Percentiles rank a stretch among this genome's conserved stretches.
Evolutionary conservation across 2,797 vertebrate species (phyloP).

Genomic region (Gephyroberyx darwinii): DNA sequence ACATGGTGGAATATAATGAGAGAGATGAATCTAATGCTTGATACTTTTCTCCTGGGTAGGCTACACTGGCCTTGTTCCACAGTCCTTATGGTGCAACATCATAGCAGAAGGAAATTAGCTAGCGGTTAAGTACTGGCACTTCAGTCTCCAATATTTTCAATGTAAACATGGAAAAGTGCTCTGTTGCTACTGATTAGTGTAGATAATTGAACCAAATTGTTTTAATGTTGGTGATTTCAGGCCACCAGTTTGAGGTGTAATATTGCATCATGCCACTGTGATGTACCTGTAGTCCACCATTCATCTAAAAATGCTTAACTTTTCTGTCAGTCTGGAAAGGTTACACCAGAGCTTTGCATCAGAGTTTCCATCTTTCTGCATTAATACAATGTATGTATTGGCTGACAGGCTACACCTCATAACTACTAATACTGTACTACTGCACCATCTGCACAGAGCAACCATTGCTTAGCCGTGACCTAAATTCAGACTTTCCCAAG

Average conservation of each 20-base stretch:
- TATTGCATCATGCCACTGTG: slow-evolving; percentile 1
- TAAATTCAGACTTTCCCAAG: neutral
- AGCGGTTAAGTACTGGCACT: slow-evolving; percentile 57
- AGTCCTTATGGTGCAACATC: slow-evolving; percentile 37
- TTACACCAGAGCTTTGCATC: neutral
- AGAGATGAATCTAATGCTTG: slow-evolving; percentile 20
- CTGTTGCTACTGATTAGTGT: slow-evolving; percentile 45
- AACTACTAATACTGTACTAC: too few species aligned
- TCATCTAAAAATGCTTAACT: too few species aligned
- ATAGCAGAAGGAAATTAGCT: slow-evolving; percentile 62
- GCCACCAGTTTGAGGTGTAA: slow-evolving; percentile 14
- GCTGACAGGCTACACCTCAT: too few species aligned
- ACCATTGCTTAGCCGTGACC: neutral
- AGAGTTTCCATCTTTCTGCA: neutral
- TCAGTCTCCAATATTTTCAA: slow-evolving; percentile 60
- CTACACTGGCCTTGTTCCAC: slow-evolving; percentile 33
- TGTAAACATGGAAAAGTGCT: slow-evolving; percentile 59
- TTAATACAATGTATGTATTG: too few species aligned
- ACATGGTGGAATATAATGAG: slow-evolving; percentile 31
- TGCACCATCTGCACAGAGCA: too few species aligned
- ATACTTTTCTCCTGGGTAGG: neutral
- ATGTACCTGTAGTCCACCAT: neutral
- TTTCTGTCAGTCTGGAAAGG: neutral
- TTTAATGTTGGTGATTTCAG: slow-evolving; percentile 46
- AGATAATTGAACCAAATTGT: slow-evolving; percentile 54